A percentile compares a stretch with the other conserved stretches of the same genome.
Evolutionary conservation across 2,797 vertebrate genomes (phyloP).

Genomic region (Hippopotamyrus pictus): DNA sequence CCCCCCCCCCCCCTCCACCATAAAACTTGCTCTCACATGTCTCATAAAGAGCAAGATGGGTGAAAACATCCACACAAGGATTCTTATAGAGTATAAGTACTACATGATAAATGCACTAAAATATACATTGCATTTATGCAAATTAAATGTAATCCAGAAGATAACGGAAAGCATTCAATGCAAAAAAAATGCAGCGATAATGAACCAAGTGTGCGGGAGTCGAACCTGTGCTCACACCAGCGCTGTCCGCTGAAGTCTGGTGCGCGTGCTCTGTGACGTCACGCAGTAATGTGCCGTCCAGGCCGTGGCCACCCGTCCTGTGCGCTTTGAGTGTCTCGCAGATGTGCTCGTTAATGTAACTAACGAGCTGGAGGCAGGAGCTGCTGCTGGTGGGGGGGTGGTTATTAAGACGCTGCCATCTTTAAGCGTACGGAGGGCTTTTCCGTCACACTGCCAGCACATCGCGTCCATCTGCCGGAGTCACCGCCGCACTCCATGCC

Average conservation of each 20-base stretch:
- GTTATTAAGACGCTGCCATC: background rate
- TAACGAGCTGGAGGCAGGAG: background rate
- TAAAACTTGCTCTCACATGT: background rate
- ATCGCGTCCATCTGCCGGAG: background rate
- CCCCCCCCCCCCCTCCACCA: background rate
- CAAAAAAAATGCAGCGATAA: background rate
- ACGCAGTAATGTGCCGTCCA: background rate
- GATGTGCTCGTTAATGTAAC: background rate
- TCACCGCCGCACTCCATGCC: background rate
- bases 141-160: background rate
- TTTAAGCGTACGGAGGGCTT: background rate
- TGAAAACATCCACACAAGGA: background rate
- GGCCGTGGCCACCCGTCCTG: background rate
- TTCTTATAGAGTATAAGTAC: background rate
- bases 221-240: background rate
- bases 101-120: background rate
- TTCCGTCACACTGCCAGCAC: background rate
- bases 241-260: background rate
- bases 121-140: background rate
- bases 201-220: background rate
- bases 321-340: background rate
- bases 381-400: background rate
- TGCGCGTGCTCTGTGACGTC: background rate
- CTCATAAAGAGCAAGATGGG: background rate
- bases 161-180: background rate